A percentile compares a stretch with the other conserved stretches of the same genome.
Evolutionary conservation across 2,797 vertebrate species (phyloP).

Genomic region (Melopsittacus undulatus): DNA sequence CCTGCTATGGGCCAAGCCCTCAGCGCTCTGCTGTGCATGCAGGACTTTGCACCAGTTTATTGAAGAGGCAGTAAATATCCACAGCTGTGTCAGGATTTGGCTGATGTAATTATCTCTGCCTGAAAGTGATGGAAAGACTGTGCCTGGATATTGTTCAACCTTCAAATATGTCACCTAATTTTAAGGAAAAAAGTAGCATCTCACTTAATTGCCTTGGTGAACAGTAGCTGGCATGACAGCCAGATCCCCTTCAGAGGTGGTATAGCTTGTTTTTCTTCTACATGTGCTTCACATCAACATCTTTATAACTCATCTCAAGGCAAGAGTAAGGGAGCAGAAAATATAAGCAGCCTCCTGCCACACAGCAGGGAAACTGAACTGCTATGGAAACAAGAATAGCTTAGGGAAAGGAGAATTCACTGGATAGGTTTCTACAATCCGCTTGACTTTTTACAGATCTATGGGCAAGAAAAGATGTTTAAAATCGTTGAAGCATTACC

Average conservation of each 20-base stretch:
- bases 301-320: conserved; percentile 26
- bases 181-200: neutral
- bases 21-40: neutral
- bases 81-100: neutral
- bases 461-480: neutral
- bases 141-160: neutral
- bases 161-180: conserved; percentile 2
- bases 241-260: neutral
- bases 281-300: neutral
- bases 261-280: neutral
- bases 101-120: neutral
- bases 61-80: neutral
- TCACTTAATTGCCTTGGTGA: neutral
- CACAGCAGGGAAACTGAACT: conserved; percentile 11
- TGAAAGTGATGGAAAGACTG: neutral
- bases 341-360: neutral
- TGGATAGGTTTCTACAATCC: conserved; percentile 1
- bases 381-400: conserved; percentile 44
- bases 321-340: neutral
- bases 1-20: neutral
- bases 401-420: neutral
- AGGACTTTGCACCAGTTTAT: neutral
- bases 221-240: neutral
- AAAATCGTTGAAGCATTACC: neutral
- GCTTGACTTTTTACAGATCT: conserved; percentile 38